phyloP scores from a whole-genome alignment of 2,113 vertebrate species.

The Orycteropus afer region DNA sequence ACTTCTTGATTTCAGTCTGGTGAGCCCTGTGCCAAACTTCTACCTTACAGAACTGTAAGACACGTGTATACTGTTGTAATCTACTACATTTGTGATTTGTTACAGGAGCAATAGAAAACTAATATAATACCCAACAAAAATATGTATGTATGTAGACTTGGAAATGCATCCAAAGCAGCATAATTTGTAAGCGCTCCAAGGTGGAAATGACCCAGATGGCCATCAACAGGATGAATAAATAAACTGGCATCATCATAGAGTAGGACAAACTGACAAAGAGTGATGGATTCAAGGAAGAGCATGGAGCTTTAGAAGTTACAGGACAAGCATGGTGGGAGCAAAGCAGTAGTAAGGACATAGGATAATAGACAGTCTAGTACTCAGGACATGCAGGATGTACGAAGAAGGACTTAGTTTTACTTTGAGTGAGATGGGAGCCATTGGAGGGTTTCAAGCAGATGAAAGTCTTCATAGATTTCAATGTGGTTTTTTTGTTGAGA shows the following conservation, averaged over 20 bases:
- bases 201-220: not conserved
- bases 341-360: too few relatives aligned
- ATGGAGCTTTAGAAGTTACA: not conserved
- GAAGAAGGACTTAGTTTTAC: too few relatives aligned
- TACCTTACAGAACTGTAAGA: not conserved
- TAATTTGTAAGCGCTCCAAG: not conserved
- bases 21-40: not conserved
- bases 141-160: too few relatives aligned
- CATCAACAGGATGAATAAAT: not conserved
- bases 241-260: not conserved
- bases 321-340: too few relatives aligned
- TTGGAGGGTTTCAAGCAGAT: not conserved
- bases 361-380: rapidly evolving
- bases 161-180: not conserved
- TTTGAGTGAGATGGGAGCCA: too few relatives aligned
- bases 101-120: not conserved
- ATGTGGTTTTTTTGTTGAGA: not conserved
- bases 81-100: not conserved
- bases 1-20: not conserved
- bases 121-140: not conserved
- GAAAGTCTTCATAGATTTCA: not conserved
- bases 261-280: too few relatives aligned
- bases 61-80: not conserved
- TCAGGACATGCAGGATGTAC: not conserved
- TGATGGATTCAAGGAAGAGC: not conserved